Percentiles rank a stretch among this genome's conserved stretches.
Evolutionary conservation across 2,888 invertebrate genomes (phyloP).

Genomic region (Argyresthia goedartella): DNA sequence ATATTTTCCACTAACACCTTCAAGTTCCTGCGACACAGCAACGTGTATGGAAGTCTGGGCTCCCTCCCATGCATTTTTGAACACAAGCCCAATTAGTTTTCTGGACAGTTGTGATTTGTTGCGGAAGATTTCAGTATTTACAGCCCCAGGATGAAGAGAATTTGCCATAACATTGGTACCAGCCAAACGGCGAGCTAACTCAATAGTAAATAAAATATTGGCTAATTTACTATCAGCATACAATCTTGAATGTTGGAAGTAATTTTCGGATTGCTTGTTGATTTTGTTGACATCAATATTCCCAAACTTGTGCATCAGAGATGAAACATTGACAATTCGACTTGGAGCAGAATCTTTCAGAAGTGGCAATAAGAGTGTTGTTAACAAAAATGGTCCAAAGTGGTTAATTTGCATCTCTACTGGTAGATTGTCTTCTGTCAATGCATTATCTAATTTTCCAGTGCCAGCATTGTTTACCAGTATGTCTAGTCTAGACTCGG

Average conservation of each 20-base stretch:
- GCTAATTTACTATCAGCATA: conserved; percentile 83
- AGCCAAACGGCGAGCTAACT: conserved; percentile 73
- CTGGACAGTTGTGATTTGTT: conserved; percentile 73
- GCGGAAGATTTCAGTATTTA: conserved; percentile 82
- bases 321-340: conserved; percentile 82
- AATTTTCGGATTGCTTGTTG: conserved; percentile 73
- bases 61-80: conserved; percentile 78
- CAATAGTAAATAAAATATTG: conserved; percentile 77
- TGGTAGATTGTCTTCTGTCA: conserved; percentile 85
- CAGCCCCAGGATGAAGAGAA: conserved; percentile 85
- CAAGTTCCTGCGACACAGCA: conserved; percentile 78
- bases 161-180: conserved; percentile 79
- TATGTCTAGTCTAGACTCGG: conserved; percentile 78
- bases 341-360: conserved; percentile 78
- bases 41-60: conserved; percentile 81
- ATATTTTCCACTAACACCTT: conserved; percentile 79
- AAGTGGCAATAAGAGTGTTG: conserved; percentile 83
- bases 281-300: conserved; percentile 75
- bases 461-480: conserved; percentile 90
- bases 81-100: conserved; percentile 71
- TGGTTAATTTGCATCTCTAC: conserved; percentile 90
- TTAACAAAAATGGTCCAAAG: conserved; percentile 90
- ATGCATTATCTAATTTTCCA: conserved; percentile 71
- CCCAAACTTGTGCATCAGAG: conserved; percentile 76
- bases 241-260: conserved; percentile 47